Evolutionary conservation across 1,140 invertebrate genomes (phyloP), one percentile per base, ranked within the genome.

Genomic region (Leptoteleia sp.): DNA sequence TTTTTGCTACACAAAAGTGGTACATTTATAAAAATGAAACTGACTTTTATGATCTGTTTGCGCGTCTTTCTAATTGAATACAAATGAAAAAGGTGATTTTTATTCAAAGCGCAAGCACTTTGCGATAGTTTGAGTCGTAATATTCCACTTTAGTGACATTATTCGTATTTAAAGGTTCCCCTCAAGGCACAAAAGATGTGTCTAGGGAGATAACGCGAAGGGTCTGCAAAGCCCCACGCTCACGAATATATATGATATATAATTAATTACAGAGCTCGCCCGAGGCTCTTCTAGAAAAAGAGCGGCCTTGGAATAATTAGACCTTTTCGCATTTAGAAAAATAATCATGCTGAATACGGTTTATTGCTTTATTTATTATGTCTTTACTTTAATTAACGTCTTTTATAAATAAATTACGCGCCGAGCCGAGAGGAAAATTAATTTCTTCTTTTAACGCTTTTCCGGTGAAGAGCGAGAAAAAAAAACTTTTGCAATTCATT

Each of bases 111-210:
- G 27, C 9, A 54, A 61, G 50, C 33, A 61, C 37, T 76, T 40
- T 62, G 48, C 40, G 15, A 54, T 76, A 76, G 45, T 59, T 68
- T 38, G 43, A 76, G 40, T 40, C 47, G 72, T 68, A 68, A 76
- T 76, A 76, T 68, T 76, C 62, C 72, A 62, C 47, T 76, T 76
- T 76, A 68, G 62, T 62, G 72, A 68, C 64, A 76, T 76, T 76
- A 70, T 64, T 68, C 57, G 64, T 57, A 57, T 62, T 76, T 76
- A 64, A 76, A 68, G 48, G 48, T 48, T 76, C 40, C 48, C 73
- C 50, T 62, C 38, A 43, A 62, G 64, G 64, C 47, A 61, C 64
- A 57, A 50, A 62, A 68, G 48, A 64, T 70, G 50, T 67, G 50
- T 59, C 59, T 70, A 70, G 73, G 64, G 57, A 64, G 55, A 75